These are phyloP conservation scores for Tachysurus vachellii DNA, from an alignment of 2,113 vertebrate species.

Conservation along the genomic window DNA sequence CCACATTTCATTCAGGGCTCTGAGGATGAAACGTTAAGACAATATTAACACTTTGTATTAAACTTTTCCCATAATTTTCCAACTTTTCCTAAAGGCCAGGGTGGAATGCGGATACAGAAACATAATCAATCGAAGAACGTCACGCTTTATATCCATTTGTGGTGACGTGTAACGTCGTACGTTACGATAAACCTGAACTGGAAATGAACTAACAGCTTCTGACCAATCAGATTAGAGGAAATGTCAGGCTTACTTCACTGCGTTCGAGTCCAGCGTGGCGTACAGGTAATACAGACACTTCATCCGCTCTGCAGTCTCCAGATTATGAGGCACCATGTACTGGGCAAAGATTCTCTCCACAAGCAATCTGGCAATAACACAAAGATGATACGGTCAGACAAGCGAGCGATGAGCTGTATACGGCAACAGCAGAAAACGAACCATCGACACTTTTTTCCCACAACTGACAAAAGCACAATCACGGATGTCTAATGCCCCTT, in stretches of 20 bases:
- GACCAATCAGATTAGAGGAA: background rate
- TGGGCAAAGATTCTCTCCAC: slow-evolving; percentile 97
- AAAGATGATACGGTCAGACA: background rate
- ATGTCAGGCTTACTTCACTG: slow-evolving; percentile 86
- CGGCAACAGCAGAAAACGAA: background rate
- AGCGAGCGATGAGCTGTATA: background rate
- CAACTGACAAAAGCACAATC: too few relatives aligned
- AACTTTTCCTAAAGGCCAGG: too few relatives aligned
- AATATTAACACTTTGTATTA: background rate
- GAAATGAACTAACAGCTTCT: background rate
- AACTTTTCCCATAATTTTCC: too few relatives aligned
- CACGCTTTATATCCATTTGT: background rate
- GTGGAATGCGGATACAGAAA: too few relatives aligned
- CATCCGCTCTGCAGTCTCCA: slow-evolving; percentile 93
- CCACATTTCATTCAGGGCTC: slow-evolving; percentile 99
- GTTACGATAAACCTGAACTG: too few relatives aligned
- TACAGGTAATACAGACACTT: slow-evolving; percentile 98
- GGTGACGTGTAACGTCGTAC: background rate
- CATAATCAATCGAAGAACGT: background rate
- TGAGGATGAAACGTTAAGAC: slow-evolving; percentile 55
- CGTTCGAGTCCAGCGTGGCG: slow-evolving; percentile 91
- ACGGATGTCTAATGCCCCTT: too few relatives aligned
- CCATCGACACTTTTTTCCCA: background rate
- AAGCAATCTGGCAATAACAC: slow-evolving; percentile 76
- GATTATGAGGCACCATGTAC: slow-evolving; percentile 96